These are phyloP conservation scores for Drosophila novamexicana DNA, from an alignment of 1,140 invertebrate species.

Conservation along the genomic window DNA sequence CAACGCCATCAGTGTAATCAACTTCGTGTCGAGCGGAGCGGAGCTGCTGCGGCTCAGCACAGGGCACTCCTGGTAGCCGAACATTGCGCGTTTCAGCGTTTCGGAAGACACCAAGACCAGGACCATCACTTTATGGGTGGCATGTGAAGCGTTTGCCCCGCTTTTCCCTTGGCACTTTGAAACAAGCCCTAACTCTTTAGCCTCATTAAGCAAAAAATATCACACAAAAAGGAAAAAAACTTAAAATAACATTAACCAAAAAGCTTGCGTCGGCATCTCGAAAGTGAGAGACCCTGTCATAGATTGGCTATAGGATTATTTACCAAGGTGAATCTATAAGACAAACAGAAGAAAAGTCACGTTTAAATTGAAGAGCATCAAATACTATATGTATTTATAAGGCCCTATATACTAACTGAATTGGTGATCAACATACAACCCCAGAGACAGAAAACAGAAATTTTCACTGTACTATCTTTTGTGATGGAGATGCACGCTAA, in stretches of 20 bases:
- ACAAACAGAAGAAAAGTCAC: no score
- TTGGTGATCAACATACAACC: no score
- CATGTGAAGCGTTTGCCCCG: conserved; percentile 54
- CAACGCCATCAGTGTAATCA: conserved; percentile 82
- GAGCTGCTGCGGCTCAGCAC: conserved; percentile 31
- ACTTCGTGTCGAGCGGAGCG: conserved; percentile 67
- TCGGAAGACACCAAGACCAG: conserved; percentile 16
- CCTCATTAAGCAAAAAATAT: conserved; percentile 66
- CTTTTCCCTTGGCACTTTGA: conserved; percentile 34
- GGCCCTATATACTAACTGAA: no score
- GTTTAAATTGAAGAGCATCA: no score
- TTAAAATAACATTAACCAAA: background rate
- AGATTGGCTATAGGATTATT: conserved; percentile 19
- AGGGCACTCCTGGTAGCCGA: conserved; percentile 22
- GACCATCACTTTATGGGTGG: conserved; percentile 68
- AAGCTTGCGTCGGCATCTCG: conserved; percentile 13
- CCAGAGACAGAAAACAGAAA: no score
- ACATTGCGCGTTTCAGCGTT: background rate
- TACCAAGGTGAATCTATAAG: background rate
- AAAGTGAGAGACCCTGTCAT: conserved; percentile 14
- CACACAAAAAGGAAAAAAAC: conserved; percentile 2
- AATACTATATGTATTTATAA: no score
- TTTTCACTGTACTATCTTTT: no score
- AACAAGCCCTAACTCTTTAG: conserved; percentile 59
- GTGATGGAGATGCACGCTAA: no score